phyloP scores from a whole-genome alignment of 2,113 vertebrate species.

The Laticauda colubrina region DNA sequence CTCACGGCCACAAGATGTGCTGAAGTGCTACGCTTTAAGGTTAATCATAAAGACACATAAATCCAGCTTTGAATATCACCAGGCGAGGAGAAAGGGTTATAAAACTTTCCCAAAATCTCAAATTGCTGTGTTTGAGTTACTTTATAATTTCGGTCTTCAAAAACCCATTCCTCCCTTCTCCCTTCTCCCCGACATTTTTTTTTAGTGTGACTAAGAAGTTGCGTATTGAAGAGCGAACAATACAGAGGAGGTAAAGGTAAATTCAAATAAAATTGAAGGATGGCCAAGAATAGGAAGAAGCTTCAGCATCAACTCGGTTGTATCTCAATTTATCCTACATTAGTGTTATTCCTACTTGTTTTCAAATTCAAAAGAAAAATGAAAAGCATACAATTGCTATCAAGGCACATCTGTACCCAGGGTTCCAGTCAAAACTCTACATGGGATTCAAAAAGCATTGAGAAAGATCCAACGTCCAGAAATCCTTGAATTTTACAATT shows the following conservation, averaged over 20 bases:
- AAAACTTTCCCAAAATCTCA: conserved; percentile 1
- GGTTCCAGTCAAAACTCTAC: no score
- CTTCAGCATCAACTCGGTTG: not conserved
- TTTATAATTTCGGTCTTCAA: not conserved
- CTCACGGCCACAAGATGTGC: no score
- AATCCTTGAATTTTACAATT: not conserved
- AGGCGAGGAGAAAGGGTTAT: not conserved
- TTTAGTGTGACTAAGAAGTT: not conserved
- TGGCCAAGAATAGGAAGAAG: not conserved
- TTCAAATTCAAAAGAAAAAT: not conserved
- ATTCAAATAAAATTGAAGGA: not conserved
- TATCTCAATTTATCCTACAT: not conserved
- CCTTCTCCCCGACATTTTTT: not conserved
- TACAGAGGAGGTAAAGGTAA: not conserved
- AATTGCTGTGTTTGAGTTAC: not conserved
- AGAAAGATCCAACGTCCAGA: not conserved
- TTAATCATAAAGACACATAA: not conserved
- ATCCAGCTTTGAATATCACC: not conserved
- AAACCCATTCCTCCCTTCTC: not conserved
- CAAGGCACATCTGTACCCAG: not conserved
- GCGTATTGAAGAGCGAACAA: not conserved
- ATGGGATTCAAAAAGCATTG: not conserved
- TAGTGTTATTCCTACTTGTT: not conserved
- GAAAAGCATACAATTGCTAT: not conserved
- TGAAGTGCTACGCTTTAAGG: not conserved